phyloP scores from a whole-genome alignment of 2,113 vertebrate genomes.

The Galemys pyrenaicus region DNA sequence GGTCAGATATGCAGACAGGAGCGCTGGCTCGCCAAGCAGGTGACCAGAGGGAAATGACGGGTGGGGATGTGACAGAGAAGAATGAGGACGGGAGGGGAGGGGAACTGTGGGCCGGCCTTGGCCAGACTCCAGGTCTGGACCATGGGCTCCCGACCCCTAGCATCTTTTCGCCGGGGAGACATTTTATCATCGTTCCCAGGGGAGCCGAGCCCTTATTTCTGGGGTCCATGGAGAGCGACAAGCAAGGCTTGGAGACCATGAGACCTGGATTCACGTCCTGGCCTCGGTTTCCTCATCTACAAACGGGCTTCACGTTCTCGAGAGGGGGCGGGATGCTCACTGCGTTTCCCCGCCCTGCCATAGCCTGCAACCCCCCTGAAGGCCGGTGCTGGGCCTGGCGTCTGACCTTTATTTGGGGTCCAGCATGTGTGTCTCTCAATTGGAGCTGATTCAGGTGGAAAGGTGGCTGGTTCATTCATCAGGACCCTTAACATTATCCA shows the following conservation, averaged over 20 bases:
- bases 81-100: background rate
- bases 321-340: background rate
- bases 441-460: background rate
- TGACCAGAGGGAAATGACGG: background rate
- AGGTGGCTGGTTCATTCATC: background rate
- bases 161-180: background rate
- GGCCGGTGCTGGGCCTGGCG: background rate
- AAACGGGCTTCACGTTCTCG: background rate
- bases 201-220: background rate
- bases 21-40: background rate
- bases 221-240: background rate
- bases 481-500: background rate
- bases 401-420: background rate
- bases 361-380: background rate
- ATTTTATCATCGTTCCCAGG: background rate
- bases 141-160: background rate
- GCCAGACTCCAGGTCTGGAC: background rate
- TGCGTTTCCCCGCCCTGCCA: background rate
- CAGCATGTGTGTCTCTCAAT: too few species aligned
- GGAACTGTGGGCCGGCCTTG: background rate
- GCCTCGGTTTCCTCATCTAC: background rate
- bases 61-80: background rate
- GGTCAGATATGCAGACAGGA: background rate
- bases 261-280: background rate
- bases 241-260: background rate